Base-by-base conservation (phyloP, 2,888 invertebrate species). In the Oxycera nigricornis region DNA sequence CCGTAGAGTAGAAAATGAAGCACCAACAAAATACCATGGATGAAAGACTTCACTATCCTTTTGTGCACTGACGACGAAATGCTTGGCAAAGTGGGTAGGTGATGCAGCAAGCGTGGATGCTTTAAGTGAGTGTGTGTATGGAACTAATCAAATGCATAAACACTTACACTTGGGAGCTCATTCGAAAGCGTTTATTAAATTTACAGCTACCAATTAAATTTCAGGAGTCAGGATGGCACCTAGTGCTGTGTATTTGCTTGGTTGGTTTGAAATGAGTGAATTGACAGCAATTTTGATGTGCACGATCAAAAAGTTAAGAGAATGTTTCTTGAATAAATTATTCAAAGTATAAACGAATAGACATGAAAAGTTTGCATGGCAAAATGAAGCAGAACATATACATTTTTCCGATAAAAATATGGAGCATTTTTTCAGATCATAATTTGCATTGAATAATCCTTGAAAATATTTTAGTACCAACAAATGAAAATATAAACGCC, bases 141-240 rank as follows among this genome's bases (percentile, higher is more conserved):
- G 14, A 70, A 70, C 70, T 70, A 70, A 70, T 52, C 52, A 70
- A 70, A 70, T 70, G 52, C 52, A 70, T 52, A 52, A 52, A 55
- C 52, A 52, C 52, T 35, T 24, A 31, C 70, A 52, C 24, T 52
- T 35, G 70, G 55, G 30, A 70, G 55, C 70, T 70, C 70, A 31
- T 70, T 70, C 55, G 46, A 55, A 70, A 55, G 70, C 70, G 52
- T 70, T 70, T 70, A 70, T 70, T 70, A 70, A 70, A 70, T 70
- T 70, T 70, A 52, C 70, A 70, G 70, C 70, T 70, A n/a, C 17
- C 17, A 70, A 70, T 70, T 70, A 46, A 65, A 65, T 65, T 65
- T 65, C 61, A 31, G n/a, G 28, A 26, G 26, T 17, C 24, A 22
- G 57, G 26, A 31, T 30, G 35, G 35, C 35, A 62, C 35, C 61